These are phyloP conservation scores for Idaea straminata DNA, from an alignment of 2,888 invertebrate species.

Conservation along the genomic window DNA sequence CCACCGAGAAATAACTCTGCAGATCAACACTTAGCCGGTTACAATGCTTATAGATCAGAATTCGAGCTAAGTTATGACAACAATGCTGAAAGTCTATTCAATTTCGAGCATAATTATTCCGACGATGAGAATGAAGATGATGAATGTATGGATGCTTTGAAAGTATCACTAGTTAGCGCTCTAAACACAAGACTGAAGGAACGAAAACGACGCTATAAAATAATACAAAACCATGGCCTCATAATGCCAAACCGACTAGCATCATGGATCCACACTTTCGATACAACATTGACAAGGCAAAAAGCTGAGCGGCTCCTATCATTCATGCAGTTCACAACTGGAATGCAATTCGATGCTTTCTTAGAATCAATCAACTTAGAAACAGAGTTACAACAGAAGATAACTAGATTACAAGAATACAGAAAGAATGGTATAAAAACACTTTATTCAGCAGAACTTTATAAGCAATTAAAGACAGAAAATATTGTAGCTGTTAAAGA, in stretches of 20 bases:
- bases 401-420: slow-evolving; percentile 82
- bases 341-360: slow-evolving; percentile 86
- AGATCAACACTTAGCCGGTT: slow-evolving; percentile 85
- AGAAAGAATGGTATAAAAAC: slow-evolving; percentile 86
- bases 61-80: slow-evolving; percentile 92
- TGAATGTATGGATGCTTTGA: slow-evolving; percentile 82
- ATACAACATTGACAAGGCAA: slow-evolving; percentile 78
- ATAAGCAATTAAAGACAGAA: slow-evolving; percentile 82
- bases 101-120: slow-evolving; percentile 64
- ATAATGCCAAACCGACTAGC: slow-evolving; percentile 86
- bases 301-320: slow-evolving; percentile 83
- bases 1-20: slow-evolving; percentile 84
- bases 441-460: slow-evolving; percentile 82
- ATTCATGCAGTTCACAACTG: slow-evolving; percentile 88
- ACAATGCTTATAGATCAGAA: slow-evolving; percentile 91
- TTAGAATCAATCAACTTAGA: slow-evolving; percentile 88
- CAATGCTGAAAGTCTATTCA: slow-evolving; percentile 87
- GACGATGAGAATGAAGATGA: slow-evolving; percentile 75
- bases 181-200: slow-evolving; percentile 89
- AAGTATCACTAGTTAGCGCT: slow-evolving; percentile 84
- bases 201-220: slow-evolving; percentile 84
- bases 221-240: slow-evolving; percentile 89
- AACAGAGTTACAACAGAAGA: slow-evolving; percentile 83
- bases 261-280: slow-evolving; percentile 85
- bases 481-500: slow-evolving; percentile 79